phyloP scores from a whole-genome alignment of 2,888 invertebrate species.

The Drosophila merina region DNA sequence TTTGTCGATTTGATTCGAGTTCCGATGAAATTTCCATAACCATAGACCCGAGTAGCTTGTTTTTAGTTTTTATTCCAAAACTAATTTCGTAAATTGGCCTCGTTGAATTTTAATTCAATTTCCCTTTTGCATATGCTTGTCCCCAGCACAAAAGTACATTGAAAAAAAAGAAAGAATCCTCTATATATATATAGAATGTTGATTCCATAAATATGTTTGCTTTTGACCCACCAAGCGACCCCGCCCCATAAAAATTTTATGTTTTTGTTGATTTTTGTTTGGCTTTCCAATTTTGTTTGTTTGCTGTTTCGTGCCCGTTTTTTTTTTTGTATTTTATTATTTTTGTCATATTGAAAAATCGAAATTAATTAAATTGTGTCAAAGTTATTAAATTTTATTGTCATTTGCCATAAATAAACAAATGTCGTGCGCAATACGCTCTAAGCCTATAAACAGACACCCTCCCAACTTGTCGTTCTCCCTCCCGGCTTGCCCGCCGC shows the following conservation, averaged over 20 bases:
- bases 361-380: slow-evolving; percentile 67
- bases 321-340: slow-evolving; percentile 2
- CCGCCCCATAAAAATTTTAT: slow-evolving; percentile 21
- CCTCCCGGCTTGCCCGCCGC: slow-evolving; percentile 2
- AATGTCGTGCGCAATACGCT: slow-evolving; percentile 52
- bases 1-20: slow-evolving; percentile 29
- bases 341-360: slow-evolving; percentile 47
- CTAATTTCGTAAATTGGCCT: slow-evolving; percentile 36
- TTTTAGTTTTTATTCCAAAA: slow-evolving; percentile 5
- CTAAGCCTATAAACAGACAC: slow-evolving; percentile 21
- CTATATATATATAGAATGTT: neutral
- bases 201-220: slow-evolving; percentile 34
- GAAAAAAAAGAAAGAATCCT: neutral
- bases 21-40: slow-evolving; percentile 13
- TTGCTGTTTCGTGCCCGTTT: slow-evolving; percentile 11
- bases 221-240: slow-evolving; percentile 9
- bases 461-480: too few species aligned
- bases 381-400: slow-evolving; percentile 64
- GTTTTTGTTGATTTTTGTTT: slow-evolving; percentile 37
- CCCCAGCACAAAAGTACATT: neutral
- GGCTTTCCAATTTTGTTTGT: slow-evolving; percentile 25
- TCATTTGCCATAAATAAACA: slow-evolving; percentile 53
- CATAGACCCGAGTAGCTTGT: too few species aligned
- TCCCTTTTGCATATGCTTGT: slow-evolving; percentile 18
- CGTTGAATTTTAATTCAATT: slow-evolving; percentile 46